A percentile compares a stretch with the other conserved stretches of the same genome.
These are phyloP conservation scores for Siniperca scherzeri DNA, from an alignment of 2,797 vertebrate species.

Conservation along the genomic window DNA sequence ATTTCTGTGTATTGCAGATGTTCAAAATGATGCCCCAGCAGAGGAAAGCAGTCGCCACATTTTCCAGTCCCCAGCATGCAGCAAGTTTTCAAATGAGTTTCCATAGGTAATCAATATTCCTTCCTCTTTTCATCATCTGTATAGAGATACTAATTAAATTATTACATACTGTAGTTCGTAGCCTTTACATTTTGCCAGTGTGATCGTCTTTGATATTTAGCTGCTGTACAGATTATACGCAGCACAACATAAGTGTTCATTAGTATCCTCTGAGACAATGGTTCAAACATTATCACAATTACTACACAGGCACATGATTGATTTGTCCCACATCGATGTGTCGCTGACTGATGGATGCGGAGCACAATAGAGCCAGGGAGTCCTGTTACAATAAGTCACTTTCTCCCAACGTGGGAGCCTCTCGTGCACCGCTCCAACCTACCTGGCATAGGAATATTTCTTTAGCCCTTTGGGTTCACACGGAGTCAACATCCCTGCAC, in stretches of 20 bases:
- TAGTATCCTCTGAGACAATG: conserved; percentile 25
- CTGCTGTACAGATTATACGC: neutral
- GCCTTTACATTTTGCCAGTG: neutral
- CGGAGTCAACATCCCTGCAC: conserved; percentile 29
- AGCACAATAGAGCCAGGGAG: conserved; percentile 42
- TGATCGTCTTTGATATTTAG: neutral
- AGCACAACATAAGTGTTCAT: conserved; percentile 7
- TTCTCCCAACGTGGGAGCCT: conserved; percentile 31
- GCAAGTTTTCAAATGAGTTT: conserved; percentile 96
- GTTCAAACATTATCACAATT: conserved; percentile 66
- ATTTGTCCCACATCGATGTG: conserved; percentile 99
- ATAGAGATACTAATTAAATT: neutral
- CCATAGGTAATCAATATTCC: conserved; percentile 90
- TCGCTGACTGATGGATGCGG: conserved; percentile 95
- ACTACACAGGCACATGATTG: conserved; percentile 97
- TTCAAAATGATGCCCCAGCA: conserved; percentile 97
- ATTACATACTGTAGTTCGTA: neutral
- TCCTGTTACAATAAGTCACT: conserved; percentile 25
- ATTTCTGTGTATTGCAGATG: conserved; percentile 85
- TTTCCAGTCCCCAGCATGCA: conserved; percentile 93
- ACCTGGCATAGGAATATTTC: conserved; percentile 36
- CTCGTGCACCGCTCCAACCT: conserved; percentile 27
- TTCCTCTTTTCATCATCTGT: conserved; percentile 1
- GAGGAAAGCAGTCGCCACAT: conserved; percentile 96
- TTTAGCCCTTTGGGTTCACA: conserved; percentile 25